Conservation (phyloP, 2,113 vertebrate genomes). For the Herpetotheres cachinnans region DNA sequence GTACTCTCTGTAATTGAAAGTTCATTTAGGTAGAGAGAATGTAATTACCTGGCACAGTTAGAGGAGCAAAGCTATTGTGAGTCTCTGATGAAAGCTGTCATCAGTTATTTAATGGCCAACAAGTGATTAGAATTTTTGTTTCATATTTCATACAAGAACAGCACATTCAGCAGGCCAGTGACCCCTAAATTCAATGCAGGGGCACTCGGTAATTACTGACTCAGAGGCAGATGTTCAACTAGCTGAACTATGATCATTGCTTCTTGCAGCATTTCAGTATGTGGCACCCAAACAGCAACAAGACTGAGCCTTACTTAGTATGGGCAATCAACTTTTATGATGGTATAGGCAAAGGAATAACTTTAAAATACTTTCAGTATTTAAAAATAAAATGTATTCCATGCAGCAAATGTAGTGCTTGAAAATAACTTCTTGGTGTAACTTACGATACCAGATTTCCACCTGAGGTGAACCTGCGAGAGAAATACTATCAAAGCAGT, state of each 20-base stretch:
- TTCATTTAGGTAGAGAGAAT: slow-evolving; percentile 41
- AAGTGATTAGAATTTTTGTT: slow-evolving; percentile 31
- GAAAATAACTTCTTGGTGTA: neutral
- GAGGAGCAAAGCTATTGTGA: neutral
- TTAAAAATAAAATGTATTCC: neutral
- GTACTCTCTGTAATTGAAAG: slow-evolving; percentile 26
- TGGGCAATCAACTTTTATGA: neutral
- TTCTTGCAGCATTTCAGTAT: neutral
- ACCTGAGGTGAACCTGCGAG: neutral
- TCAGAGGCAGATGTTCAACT: neutral
- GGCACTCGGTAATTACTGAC: neutral
- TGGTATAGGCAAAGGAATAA: neutral
- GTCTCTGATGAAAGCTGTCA: slow-evolving; percentile 34
- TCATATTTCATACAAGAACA: slow-evolving; percentile 22
- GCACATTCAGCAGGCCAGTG: slow-evolving; percentile 31
- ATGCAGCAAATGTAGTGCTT: neutral
- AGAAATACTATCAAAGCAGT: neutral
- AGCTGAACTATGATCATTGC: neutral
- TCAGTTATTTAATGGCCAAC: slow-evolving; percentile 37
- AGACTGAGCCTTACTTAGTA: neutral
- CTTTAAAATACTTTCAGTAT: neutral
- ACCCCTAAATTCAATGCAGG: slow-evolving; percentile 9
- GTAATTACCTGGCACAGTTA: slow-evolving; percentile 31
- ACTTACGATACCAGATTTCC: neutral
- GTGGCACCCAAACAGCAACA: neutral